A percentile compares a stretch with the other conserved stretches of the same genome.
These are phyloP conservation scores for Stegostoma tigrinum DNA, from an alignment of 2,113 vertebrate species.

Conservation along the genomic window DNA sequence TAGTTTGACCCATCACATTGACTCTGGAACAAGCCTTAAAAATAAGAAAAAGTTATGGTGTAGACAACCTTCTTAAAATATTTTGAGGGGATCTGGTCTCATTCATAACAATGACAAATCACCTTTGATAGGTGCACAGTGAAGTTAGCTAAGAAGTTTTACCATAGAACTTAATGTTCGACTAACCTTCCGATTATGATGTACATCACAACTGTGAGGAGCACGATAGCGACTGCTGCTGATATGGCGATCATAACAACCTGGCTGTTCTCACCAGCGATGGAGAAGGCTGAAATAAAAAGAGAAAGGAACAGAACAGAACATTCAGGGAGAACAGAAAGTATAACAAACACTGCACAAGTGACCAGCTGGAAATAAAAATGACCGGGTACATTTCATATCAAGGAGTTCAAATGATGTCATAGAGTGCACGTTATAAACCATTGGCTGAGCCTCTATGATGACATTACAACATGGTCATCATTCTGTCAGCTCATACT, in stretches of 20 bases:
- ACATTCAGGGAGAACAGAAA: neutral
- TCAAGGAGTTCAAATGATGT: neutral
- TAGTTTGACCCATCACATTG: too few relatives aligned
- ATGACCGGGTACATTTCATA: neutral
- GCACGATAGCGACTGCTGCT: constrained; percentile 82
- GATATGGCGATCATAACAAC: constrained; percentile 91
- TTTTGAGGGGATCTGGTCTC: neutral
- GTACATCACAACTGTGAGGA: constrained; percentile 86
- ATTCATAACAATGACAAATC: neutral
- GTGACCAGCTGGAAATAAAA: neutral
- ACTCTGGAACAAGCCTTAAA: too few relatives aligned
- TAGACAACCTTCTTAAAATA: too few relatives aligned
- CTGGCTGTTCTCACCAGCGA: constrained; percentile 92
- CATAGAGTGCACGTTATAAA: neutral
- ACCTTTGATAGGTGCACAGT: neutral
- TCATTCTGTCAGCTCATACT: neutral
- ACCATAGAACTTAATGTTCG: neutral
- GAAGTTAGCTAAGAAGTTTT: neutral
- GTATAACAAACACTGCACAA: neutral
- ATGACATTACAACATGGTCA: neutral
- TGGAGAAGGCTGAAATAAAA: constrained; percentile 81
- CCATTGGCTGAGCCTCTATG: neutral
- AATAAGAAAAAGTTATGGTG: too few relatives aligned
- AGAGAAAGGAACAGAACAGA: constrained; percentile 15
- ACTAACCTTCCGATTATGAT: constrained; percentile 86